phyloP scores from a whole-genome alignment of 53 echinoderm and acorn worm genomes.

The Stichopus horrens region DNA sequence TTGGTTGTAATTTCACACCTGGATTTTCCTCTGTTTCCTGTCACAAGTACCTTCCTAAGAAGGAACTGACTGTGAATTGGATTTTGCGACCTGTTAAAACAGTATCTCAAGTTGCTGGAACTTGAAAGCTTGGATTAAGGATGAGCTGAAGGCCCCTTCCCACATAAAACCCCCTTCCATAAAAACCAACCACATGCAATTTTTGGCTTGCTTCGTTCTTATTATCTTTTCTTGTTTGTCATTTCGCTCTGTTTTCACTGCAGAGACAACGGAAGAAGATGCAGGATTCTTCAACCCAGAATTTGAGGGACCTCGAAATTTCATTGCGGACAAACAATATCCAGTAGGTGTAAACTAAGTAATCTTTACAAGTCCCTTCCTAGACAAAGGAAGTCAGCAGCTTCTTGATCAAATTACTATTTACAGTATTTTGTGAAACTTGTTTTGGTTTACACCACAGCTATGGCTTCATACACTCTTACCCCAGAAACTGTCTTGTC shows the following conservation, averaged over 20 bases:
- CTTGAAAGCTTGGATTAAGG: too few species aligned
- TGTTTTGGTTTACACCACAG: too few species aligned
- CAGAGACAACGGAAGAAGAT: conserved; percentile 98
- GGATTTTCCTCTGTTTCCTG: not conserved
- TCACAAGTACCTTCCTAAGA: not conserved
- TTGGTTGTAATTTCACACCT: not conserved
- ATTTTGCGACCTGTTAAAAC: too few species aligned
- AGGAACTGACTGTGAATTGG: too few species aligned
- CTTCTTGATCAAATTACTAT: too few species aligned
- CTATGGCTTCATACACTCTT: not conserved
- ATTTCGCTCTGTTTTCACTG: not conserved
- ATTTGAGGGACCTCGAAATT: conserved; percentile 92
- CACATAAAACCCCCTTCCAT: too few species aligned
- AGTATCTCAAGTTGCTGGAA: too few species aligned
- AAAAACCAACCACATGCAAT: too few species aligned
- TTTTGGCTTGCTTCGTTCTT: too few species aligned
- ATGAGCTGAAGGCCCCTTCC: too few species aligned
- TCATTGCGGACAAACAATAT: conserved; percentile 96
- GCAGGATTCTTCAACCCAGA: conserved; percentile 96
- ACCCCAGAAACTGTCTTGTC: not conserved
- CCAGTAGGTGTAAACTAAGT: conserved; percentile 71
- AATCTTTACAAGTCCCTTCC: not conserved
- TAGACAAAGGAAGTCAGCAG: not conserved
- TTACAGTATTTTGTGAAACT: too few species aligned
- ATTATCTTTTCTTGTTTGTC: not conserved